A percentile compares a stretch with the other conserved stretches of the same genome.
Evolutionary conservation across 2,888 invertebrate genomes (phyloP).

Genomic region (Cheilosia vernalis): DNA sequence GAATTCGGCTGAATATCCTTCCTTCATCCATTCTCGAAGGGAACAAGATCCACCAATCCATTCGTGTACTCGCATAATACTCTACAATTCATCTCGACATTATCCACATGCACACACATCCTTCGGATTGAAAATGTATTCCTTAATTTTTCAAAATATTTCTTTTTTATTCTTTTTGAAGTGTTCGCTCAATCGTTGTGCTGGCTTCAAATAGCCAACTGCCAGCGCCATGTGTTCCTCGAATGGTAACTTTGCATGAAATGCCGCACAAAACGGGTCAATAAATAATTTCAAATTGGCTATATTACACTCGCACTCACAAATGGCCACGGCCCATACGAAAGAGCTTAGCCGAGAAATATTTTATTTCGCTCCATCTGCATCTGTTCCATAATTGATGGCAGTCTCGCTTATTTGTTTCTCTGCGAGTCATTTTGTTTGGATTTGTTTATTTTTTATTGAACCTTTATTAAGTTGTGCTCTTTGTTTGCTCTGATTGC

Average conservation of each 20-base stretch:
- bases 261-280: slow-evolving; percentile 48
- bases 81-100: slow-evolving; percentile 24
- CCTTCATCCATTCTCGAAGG: neutral
- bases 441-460: slow-evolving; percentile 29
- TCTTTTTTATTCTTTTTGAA: slow-evolving; percentile 42
- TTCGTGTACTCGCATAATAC: slow-evolving; percentile 16
- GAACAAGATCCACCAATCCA: slow-evolving; percentile 9
- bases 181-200: slow-evolving; percentile 29
- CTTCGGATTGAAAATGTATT: slow-evolving; percentile 35
- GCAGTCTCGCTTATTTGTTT: slow-evolving; percentile 55
- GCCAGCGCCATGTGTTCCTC: slow-evolving; percentile 40
- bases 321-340: neutral
- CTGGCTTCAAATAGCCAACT: slow-evolving; percentile 43
- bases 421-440: slow-evolving; percentile 11
- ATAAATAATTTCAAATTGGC: slow-evolving; percentile 70
- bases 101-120: neutral
- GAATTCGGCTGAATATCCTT: neutral
- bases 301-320: slow-evolving; percentile 24
- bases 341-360: slow-evolving; percentile 50
- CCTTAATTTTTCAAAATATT: slow-evolving; percentile 59
- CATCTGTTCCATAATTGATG: slow-evolving; percentile 71
- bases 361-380: slow-evolving; percentile 69
- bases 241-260: slow-evolving; percentile 13
- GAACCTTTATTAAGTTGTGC: slow-evolving; percentile 56
- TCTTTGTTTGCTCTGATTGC: slow-evolving; percentile 57